These are phyloP conservation scores for Triops longicaudatus DNA, from an alignment of 1,140 invertebrate genomes.

Conservation along the genomic window DNA sequence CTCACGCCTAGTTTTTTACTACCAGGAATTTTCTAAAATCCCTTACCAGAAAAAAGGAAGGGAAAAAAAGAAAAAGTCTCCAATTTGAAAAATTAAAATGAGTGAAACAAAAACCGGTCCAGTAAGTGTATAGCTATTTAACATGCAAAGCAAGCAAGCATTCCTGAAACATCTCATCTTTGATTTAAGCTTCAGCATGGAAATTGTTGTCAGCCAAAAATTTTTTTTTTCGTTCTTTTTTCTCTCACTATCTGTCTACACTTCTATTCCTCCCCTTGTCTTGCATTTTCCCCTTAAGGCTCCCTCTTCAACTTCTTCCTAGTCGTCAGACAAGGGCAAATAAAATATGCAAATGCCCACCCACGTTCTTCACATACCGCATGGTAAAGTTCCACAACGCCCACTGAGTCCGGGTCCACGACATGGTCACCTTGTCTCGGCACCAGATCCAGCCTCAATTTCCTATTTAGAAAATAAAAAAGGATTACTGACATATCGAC, in stretches of 20 bases:
- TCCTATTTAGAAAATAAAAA: constrained; percentile 48
- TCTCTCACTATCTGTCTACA: no score
- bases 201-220: background rate
- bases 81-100: background rate
- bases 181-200: background rate
- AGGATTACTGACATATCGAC: background rate
- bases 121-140: constrained; percentile 18
- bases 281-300: background rate
- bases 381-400: constrained; percentile 77
- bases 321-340: background rate
- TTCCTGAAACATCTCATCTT: background rate
- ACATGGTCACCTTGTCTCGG: constrained; percentile 71
- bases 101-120: background rate
- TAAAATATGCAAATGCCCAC: constrained; percentile 3
- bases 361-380: constrained; percentile 45
- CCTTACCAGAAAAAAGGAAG: background rate
- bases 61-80: background rate
- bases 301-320: background rate
- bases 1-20: background rate
- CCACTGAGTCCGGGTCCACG: constrained; percentile 77
- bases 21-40: background rate
- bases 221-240: no score
- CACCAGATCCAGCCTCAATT: constrained; percentile 82
- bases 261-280: background rate
- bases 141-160: constrained; percentile 26